Percentiles rank a stretch among this genome's conserved stretches.
These are phyloP conservation scores for Trichonephila inaurata DNA, from an alignment of 1,140 invertebrate genomes.

Conservation along the genomic window DNA sequence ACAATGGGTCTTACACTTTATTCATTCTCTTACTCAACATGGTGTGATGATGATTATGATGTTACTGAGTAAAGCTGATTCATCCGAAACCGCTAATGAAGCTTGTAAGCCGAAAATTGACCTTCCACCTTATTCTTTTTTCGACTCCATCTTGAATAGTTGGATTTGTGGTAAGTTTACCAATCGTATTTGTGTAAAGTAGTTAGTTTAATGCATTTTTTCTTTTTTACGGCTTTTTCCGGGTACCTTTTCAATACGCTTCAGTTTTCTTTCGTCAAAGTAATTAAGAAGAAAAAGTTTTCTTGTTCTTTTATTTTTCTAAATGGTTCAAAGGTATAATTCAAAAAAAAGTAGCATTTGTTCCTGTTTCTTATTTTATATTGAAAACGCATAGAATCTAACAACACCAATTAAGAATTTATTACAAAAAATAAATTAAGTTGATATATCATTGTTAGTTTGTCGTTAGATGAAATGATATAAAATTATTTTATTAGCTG, in stretches of 20 bases:
- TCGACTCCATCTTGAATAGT: neutral
- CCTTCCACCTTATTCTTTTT: neutral
- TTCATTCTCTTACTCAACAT: neutral
- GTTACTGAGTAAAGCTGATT: slow-evolving; percentile 61
- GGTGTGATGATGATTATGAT: slow-evolving; percentile 64
- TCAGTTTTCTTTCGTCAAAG: neutral
- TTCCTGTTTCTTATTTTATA: too few species aligned
- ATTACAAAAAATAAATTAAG: too few species aligned
- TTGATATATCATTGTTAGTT: too few species aligned
- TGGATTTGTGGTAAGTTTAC: neutral
- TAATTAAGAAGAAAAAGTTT: neutral
- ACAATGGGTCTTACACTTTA: neutral
- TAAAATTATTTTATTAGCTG: too few species aligned
- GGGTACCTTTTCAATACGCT: neutral
- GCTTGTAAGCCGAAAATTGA: slow-evolving; percentile 10
- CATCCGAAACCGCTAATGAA: slow-evolving; percentile 47
- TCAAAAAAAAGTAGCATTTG: too few species aligned
- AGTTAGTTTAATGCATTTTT: neutral
- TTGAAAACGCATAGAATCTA: too few species aligned
- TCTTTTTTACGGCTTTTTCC: neutral
- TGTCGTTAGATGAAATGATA: too few species aligned
- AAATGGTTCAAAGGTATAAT: too few species aligned
- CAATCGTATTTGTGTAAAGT: neutral
- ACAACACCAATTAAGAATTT: too few species aligned
- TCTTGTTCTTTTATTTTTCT: too few species aligned